These are phyloP conservation scores for Tinea semifulvella DNA, from an alignment of 2,888 invertebrate genomes.

Conservation along the genomic window DNA sequence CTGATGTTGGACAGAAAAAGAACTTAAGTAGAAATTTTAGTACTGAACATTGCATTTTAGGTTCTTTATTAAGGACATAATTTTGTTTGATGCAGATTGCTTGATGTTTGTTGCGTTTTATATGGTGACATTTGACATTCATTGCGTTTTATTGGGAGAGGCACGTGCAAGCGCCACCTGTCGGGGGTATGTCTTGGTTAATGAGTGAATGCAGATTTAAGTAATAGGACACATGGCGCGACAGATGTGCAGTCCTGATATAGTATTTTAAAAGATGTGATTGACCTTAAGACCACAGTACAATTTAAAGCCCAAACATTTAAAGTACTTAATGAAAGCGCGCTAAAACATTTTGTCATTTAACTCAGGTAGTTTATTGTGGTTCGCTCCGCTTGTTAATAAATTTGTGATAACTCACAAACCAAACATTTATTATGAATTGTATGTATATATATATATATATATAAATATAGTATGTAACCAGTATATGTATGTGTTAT, in stretches of 20 bases:
- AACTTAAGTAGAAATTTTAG: slow-evolving; percentile 27
- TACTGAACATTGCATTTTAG: background rate
- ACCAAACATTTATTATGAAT: too few relatives aligned
- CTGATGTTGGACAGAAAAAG: slow-evolving; percentile 27
- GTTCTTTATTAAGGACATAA: background rate
- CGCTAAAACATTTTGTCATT: too few relatives aligned
- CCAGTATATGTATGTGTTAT: too few relatives aligned
- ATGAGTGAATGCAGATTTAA: slow-evolving; percentile 13
- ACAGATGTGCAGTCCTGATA: background rate
- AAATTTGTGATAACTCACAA: too few relatives aligned
- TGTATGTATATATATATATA: too few relatives aligned
- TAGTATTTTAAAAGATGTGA: too few relatives aligned
- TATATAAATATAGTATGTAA: too few relatives aligned
- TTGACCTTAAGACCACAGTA: too few relatives aligned
- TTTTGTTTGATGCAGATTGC: slow-evolving; percentile 7
- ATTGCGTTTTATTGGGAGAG: slow-evolving; percentile 58
- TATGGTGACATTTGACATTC: slow-evolving; percentile 52
- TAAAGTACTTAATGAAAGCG: too few relatives aligned
- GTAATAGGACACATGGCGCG: slow-evolving; percentile 6
- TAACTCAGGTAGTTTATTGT: too few relatives aligned
- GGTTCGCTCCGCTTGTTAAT: too few relatives aligned
- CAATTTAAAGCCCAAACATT: too few relatives aligned
- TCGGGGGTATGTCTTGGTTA: slow-evolving; percentile 25
- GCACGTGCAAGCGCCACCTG: slow-evolving; percentile 62
- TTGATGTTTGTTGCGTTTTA: background rate